phyloP scores from a whole-genome alignment of 2,113 vertebrate genomes.

The Oreochromis tanganicae region DNA sequence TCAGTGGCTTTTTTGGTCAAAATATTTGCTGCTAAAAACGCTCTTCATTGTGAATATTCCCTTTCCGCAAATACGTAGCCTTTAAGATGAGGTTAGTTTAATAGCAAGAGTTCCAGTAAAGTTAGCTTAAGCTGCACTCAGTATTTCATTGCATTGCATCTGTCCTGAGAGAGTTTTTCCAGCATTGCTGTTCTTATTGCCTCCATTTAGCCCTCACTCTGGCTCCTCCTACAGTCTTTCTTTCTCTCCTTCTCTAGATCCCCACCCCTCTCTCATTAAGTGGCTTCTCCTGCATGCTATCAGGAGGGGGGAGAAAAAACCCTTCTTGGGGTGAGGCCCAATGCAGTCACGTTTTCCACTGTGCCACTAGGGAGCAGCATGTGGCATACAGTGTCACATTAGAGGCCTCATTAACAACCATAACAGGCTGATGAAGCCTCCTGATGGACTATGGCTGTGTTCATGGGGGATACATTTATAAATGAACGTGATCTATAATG shows the following conservation, averaged over 20 bases:
- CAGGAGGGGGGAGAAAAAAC: neutral
- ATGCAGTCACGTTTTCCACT: conserved; percentile 29
- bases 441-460: conserved; percentile 17
- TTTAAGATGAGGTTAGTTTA: neutral
- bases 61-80: neutral
- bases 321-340: neutral
- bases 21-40: neutral
- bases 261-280: neutral
- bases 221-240: neutral
- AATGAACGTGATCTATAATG: neutral
- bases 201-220: neutral
- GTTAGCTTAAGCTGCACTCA: neutral
- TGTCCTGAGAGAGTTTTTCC: conserved; percentile 15
- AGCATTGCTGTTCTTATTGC: conserved; percentile 22
- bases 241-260: neutral
- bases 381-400: conserved; percentile 46
- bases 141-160: neutral
- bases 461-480: neutral
- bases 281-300: neutral
- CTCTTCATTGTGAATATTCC: neutral
- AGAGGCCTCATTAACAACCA: conserved; percentile 37
- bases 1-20: neutral
- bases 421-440: neutral
- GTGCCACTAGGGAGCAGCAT: conserved; percentile 70
- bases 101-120: neutral